Conservation (phyloP, 2,888 invertebrate genomes). For the Drosophila borealis region DNA sequence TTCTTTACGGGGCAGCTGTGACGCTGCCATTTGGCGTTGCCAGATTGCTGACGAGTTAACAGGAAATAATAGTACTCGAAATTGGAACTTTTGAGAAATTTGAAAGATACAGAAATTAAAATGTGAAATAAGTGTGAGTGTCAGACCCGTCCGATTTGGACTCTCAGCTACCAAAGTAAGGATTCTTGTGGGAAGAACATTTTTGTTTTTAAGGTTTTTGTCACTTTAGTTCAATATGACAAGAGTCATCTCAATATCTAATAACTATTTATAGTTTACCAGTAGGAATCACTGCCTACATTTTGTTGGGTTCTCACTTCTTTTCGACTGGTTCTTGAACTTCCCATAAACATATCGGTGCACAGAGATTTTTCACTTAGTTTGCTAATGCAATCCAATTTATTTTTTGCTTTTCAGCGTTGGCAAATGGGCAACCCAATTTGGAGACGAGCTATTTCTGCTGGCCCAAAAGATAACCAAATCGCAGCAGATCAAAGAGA, state of each 20-base stretch:
- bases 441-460: constrained; percentile 92
- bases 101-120: background rate
- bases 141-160: too few relatives aligned
- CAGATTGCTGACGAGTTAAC: constrained; percentile 8
- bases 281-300: too few relatives aligned
- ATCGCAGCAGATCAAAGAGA: constrained; percentile 91
- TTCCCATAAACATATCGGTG: background rate
- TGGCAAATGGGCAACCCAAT: constrained; percentile 91
- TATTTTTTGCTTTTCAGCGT: constrained; percentile 87
- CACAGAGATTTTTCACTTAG: background rate
- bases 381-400: background rate
- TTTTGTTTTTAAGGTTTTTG: too few relatives aligned
- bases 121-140: background rate
- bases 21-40: constrained; percentile 23
- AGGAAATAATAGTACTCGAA: too few relatives aligned
- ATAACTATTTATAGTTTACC: too few relatives aligned
- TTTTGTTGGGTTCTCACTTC: background rate
- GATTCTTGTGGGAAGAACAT: too few relatives aligned
- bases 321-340: background rate
- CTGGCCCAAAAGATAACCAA: constrained; percentile 92
- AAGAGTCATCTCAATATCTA: too few relatives aligned
- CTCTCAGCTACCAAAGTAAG: too few relatives aligned
- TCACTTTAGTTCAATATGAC: too few relatives aligned
- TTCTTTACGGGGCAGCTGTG: constrained; percentile 39
- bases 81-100: too few relatives aligned